Conservation (phyloP, 1,140 invertebrate genomes). For the Drosophila pandora region DNA sequence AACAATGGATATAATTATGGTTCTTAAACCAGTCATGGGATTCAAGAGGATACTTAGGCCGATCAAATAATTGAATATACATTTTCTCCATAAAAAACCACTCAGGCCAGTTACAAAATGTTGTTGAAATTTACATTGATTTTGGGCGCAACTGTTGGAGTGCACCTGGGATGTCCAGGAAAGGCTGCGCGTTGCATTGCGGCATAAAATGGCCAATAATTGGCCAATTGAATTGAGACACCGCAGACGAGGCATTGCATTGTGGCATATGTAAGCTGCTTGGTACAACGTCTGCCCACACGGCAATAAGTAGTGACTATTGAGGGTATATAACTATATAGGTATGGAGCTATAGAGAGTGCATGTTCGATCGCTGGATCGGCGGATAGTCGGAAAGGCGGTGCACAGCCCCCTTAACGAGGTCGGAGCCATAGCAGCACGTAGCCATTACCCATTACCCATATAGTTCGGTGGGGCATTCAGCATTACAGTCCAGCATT, state of each 20-base stretch:
- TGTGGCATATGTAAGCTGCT: constrained; percentile 8
- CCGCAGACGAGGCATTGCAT: not conserved
- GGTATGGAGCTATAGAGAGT: constrained; percentile 4
- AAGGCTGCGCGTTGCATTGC: constrained; percentile 34
- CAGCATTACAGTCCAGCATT: constrained; percentile 23
- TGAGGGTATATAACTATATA: constrained; percentile 2
- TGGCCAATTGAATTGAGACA: constrained; percentile 51
- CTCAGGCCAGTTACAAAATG: constrained; percentile 10
- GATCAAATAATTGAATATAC: too few species aligned
- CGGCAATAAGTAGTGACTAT: constrained; percentile 5
- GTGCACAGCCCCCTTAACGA: constrained; percentile 46
- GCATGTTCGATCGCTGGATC: not conserved
- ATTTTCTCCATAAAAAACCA: not conserved
- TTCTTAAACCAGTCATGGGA: too few species aligned
- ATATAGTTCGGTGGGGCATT: not conserved
- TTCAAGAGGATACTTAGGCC: too few species aligned
- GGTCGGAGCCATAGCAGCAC: constrained; percentile 65
- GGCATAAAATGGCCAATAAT: constrained; percentile 40
- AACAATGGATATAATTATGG: too few species aligned
- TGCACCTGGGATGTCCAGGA: constrained; percentile 17
- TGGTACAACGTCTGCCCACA: constrained; percentile 32
- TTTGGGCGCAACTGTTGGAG: constrained; percentile 23
- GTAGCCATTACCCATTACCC: constrained; percentile 29
- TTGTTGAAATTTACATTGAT: constrained; percentile 29
- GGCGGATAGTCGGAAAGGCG: constrained; percentile 5